phyloP scores from a whole-genome alignment of 2,113 vertebrate species.

The Gracilinanus agilis region DNA sequence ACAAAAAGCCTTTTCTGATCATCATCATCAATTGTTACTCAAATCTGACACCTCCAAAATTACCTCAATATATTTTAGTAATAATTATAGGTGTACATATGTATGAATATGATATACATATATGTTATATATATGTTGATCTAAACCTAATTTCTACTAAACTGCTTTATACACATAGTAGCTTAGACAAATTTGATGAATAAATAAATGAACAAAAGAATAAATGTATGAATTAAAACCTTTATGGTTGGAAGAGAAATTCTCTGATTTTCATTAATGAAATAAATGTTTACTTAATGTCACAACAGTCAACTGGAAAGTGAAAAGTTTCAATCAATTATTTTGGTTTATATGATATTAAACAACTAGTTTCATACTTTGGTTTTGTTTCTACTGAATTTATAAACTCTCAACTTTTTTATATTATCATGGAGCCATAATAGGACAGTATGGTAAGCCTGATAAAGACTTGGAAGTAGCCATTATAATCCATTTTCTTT shows the following conservation, averaged over 20 bases:
- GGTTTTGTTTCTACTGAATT: slow-evolving; percentile 3
- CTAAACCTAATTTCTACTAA: background rate
- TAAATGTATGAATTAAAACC: slow-evolving; percentile 7
- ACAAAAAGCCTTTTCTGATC: background rate
- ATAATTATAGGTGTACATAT: background rate
- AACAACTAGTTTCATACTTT: background rate
- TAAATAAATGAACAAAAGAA: background rate
- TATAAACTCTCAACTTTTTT: background rate
- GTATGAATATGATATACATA: background rate
- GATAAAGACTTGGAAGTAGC: background rate
- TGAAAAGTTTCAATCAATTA: background rate
- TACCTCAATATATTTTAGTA: background rate
- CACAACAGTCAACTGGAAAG: background rate
- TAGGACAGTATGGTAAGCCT: background rate
- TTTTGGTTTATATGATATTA: background rate
- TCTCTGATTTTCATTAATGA: background rate
- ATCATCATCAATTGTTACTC: background rate
- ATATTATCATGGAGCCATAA: background rate
- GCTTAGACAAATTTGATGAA: background rate
- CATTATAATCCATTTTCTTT: background rate
- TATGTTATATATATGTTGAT: background rate
- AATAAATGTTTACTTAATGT: background rate
- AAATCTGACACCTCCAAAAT: background rate
- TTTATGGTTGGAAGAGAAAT: slow-evolving; percentile 19
- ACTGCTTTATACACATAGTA: background rate